A percentile compares a stretch with the other conserved stretches of the same genome.
phyloP scores from a whole-genome alignment of 1,140 invertebrate genomes.

The Orussus abietinus region DNA sequence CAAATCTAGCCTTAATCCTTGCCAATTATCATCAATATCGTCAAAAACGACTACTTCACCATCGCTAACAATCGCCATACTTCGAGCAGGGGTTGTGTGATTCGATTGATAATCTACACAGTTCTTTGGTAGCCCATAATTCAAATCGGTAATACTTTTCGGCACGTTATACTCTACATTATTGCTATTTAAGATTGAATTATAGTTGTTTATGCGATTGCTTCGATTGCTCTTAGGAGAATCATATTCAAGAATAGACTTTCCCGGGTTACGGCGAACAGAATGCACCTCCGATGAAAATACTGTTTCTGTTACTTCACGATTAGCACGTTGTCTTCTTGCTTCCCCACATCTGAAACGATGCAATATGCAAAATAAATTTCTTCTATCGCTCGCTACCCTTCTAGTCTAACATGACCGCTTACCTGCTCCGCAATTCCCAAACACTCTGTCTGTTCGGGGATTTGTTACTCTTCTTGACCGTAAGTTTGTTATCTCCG shows the following conservation, averaged over 20 bases:
- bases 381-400: no score
- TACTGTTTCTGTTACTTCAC: constrained; percentile 62
- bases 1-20: constrained; percentile 51
- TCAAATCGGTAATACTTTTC: constrained; percentile 50
- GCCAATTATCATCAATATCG: constrained; percentile 74
- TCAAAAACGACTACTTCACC: constrained; percentile 78
- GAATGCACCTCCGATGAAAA: constrained; percentile 64
- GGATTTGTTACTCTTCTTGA: constrained; percentile 58
- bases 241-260: constrained; percentile 49
- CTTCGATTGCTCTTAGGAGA: constrained; percentile 45
- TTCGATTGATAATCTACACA: constrained; percentile 51
- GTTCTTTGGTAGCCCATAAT: constrained; percentile 50
- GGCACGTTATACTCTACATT: constrained; percentile 49
- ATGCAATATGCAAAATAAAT: no score
- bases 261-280: constrained; percentile 50
- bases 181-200: constrained; percentile 52
- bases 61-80: constrained; percentile 59
- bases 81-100: constrained; percentile 45
- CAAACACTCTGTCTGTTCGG: constrained; percentile 59
- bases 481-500: constrained; percentile 51
- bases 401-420: no score
- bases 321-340: constrained; percentile 53
- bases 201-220: constrained; percentile 47
- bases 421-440: constrained; percentile 59
- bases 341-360: constrained; percentile 50